Conservation (phyloP, 2,888 invertebrate genomes). For the Pheosia tremula region DNA sequence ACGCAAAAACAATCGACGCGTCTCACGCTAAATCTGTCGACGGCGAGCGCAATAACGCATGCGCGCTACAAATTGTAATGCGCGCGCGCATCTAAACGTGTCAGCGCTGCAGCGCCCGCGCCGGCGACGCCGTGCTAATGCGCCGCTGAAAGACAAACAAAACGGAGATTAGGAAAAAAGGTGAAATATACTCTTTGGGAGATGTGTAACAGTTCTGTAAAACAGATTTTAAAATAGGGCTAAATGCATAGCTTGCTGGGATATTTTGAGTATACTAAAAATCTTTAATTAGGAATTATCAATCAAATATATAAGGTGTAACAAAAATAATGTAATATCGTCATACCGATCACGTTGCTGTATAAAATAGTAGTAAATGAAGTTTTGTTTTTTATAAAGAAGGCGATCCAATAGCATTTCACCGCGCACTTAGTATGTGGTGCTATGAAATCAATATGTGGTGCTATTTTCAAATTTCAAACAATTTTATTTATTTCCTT, state of each 20-base stretch:
- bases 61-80: slow-evolving; percentile 51
- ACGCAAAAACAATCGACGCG: slow-evolving; percentile 38
- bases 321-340: too few species aligned
- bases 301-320: too few species aligned
- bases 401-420: too few species aligned
- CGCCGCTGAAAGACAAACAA: slow-evolving; percentile 4
- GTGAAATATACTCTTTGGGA: background rate
- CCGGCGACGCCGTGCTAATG: slow-evolving; percentile 12
- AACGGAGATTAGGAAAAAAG: slow-evolving; percentile 4
- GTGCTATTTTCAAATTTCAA: too few species aligned
- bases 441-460: too few species aligned
- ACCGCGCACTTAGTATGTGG: too few species aligned
- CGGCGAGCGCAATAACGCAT: slow-evolving; percentile 35
- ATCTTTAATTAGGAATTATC: too few species aligned
- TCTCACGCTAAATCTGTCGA: slow-evolving; percentile 59
- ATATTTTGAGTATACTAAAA: too few species aligned
- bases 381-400: too few species aligned
- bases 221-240: background rate
- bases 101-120: slow-evolving; percentile 39
- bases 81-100: slow-evolving; percentile 40
- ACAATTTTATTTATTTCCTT: too few species aligned
- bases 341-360: too few species aligned
- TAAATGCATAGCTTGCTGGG: background rate
- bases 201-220: background rate
- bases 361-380: too few species aligned